Percentiles rank a stretch among this genome's conserved stretches.
Evolutionary conservation across 2,888 invertebrate genomes (phyloP).

Genomic region (Melanostoma scalare): DNA sequence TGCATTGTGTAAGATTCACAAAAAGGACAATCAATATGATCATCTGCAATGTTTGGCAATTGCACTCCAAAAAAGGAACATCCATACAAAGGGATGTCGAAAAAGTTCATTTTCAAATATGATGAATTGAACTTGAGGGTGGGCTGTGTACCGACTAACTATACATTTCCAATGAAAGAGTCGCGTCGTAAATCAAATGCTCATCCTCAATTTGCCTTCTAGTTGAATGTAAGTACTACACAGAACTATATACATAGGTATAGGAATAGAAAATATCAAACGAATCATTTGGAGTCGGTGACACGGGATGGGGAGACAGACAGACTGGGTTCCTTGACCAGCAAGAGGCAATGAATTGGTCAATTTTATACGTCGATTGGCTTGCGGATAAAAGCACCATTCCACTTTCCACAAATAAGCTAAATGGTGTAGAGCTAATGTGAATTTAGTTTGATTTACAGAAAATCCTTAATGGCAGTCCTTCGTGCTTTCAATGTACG

Average conservation of each 20-base stretch:
- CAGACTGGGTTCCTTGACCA: constrained; percentile 45
- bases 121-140: constrained; percentile 51
- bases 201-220: constrained; percentile 57
- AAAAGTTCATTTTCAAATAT: constrained; percentile 42
- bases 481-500: neutral
- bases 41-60: neutral
- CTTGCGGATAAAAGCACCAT: constrained; percentile 33
- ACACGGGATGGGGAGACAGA: constrained; percentile 42
- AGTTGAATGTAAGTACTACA: neutral
- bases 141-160: neutral
- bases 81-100: neutral
- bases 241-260: neutral
- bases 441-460: constrained; percentile 38
- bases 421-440: constrained; percentile 56
- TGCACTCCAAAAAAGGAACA: constrained; percentile 13
- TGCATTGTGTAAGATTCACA: constrained; percentile 2
- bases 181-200: constrained; percentile 60
- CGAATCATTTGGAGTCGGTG: constrained; percentile 35
- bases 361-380: constrained; percentile 50
- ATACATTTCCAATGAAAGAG: constrained; percentile 28
- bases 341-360: constrained; percentile 43
- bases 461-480: neutral
- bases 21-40: no score
- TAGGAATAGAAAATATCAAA: neutral
- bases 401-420: constrained; percentile 8